Conservation (phyloP, 2,888 invertebrate species). For the Meloe dianella region DNA sequence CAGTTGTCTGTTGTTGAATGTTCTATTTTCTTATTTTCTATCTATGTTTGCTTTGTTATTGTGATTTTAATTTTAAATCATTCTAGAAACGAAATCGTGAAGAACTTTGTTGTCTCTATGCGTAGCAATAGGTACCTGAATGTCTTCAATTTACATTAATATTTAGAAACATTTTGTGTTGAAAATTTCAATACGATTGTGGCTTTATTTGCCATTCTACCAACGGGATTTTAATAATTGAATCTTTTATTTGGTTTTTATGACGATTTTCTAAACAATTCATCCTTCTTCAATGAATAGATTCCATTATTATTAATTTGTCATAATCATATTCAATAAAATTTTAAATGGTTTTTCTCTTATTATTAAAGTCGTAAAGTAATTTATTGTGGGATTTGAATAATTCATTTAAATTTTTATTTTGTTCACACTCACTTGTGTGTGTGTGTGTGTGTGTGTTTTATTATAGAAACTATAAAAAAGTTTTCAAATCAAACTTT, state of each 20-base stretch:
- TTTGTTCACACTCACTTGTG: background rate
- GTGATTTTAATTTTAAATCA: background rate
- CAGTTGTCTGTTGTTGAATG: background rate
- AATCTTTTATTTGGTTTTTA: background rate
- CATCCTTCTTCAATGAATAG: background rate
- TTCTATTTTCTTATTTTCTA: background rate
- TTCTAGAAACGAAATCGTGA: background rate
- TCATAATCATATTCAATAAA: background rate
- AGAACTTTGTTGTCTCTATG: background rate
- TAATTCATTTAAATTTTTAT: slow-evolving; percentile 1
- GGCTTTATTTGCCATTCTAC: background rate
- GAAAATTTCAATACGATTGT: slow-evolving; percentile 1
- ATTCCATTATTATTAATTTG: background rate
- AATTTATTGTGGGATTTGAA: background rate
- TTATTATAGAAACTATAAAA: background rate
- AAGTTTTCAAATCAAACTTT: slow-evolving; percentile 1
- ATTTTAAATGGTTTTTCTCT: background rate
- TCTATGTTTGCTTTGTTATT: background rate
- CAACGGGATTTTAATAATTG: background rate
- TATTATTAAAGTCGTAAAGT: background rate
- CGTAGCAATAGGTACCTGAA: background rate
- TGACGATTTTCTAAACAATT: background rate
- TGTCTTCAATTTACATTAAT: background rate
- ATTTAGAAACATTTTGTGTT: background rate
- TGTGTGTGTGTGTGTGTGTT: too few species aligned